Evolutionary conservation across 1,140 invertebrate genomes (phyloP), one percentile per base, ranked within the genome.

Genomic region (Patella vulgata): DNA sequence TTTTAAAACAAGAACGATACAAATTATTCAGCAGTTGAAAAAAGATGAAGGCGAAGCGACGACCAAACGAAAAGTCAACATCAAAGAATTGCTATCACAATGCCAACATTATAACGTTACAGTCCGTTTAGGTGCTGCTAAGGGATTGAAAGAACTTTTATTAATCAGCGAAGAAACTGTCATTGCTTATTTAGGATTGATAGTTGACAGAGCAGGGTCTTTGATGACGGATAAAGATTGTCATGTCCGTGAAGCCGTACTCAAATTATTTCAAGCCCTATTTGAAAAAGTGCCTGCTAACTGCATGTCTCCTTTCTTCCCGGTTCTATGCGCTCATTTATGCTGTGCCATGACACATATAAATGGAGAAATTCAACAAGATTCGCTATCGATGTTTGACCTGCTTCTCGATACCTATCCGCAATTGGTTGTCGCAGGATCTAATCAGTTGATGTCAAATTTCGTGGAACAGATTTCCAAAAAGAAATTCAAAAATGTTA

Each of bases 321-420:
- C 90, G 64, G 87, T 91, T 11, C 81, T 95, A 43, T 88, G 89
- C 40, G 91, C 91, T 12, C 93, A 94, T 75, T 79, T 95, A 31
- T 88, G 89, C 31, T 95, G 93, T 85, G 90, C 91, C 1, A 94
- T 95, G 91, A 94, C 92, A 11, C 92, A 94, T 70, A 91, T 96
- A 57, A 87, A 92, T 78, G 87, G 87, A 14, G 85, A 87, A 47
- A 90, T 95, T 51, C 91, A 93, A 77, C 89, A 92, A 78, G 93
- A 94, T 80, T 93, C 93, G 0, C 81, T 96, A 2, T 73, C 89
- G 9, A 87, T 93, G 52, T 82, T 94, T n/a, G 93, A 84, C 52
- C 44, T 79, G 9, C 65, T 93, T 23, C 78, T 92, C 17, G 80
- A 88, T 36, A 86, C 88, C 54, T 87, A 88, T 56, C 89, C 88